Base-by-base conservation (phyloP, 2,113 vertebrate genomes). In the Macroglossus sobrinus region DNA sequence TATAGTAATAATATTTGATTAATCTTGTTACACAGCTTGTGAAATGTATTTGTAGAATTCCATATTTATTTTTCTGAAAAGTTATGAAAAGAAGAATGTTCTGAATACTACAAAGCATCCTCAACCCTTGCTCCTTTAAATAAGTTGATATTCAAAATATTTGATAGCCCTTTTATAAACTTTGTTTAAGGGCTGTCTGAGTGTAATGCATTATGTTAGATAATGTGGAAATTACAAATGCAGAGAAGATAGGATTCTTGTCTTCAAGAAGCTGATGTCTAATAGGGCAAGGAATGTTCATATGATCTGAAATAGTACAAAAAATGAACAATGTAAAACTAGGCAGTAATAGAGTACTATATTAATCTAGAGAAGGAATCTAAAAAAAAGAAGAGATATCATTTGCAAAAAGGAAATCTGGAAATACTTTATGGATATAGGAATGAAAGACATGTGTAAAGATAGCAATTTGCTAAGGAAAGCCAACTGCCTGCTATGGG, bases 21-120 rank as follows among this genome's bases (percentile, higher is more conserved):
- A 68, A 81, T 61, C 61, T 6, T 61, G 38, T 19, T 61, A 33
- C 1, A 71, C 2, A 93, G 14, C 7, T 3, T 21, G 22, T 59
- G 50, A 86, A 86, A 86, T 35, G 3, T 38, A 76, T 74, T 95
- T 97, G 40, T 79, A 93, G 43, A 97, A 96, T 19, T 22, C 84
- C 11, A 16, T 26, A 91, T 93, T 63, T 69, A 96, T 91, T 97
- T 80, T 97, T 94, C 95, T 68, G 68, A 28, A 61, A 93, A 93
- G n/a, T 88, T 94, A 94, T 71, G 72, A 94, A 98, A 97, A 93
- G 0, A 63, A 78, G 50, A 95, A 87, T 35, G 55, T 59, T 84
- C 13, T 85, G 94, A 96, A 79, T 8, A 81, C 26, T 9, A 63
- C 2, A 38, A 84, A 4, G 86, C 74, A 79, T 57, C 89, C 24